A percentile compares a stretch with the other conserved stretches of the same genome.
Conservation (phyloP, 2,888 invertebrate species). For the Acanthococcus lagerstroemiae region DNA sequence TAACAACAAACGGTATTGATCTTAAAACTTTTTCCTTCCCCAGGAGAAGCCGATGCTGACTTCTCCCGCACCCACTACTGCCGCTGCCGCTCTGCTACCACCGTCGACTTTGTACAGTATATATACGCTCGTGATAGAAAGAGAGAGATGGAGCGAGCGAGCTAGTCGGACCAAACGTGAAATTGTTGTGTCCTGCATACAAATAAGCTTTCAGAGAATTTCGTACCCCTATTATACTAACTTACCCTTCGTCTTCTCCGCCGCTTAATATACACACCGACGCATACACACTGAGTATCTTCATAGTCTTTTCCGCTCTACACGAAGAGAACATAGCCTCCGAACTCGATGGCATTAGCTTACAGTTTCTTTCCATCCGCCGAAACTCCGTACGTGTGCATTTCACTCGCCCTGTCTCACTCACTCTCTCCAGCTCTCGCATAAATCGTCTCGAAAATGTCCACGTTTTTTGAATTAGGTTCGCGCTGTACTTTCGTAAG, state of each 20-base stretch:
- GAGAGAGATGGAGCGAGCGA: background rate
- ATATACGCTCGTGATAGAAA: too few relatives aligned
- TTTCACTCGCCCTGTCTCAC: constrained; percentile 6
- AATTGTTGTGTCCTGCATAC: constrained; percentile 39
- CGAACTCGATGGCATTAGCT: constrained; percentile 13
- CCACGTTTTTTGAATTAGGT: constrained; percentile 22
- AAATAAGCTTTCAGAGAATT: constrained; percentile 38
- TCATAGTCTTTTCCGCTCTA: constrained; percentile 11
- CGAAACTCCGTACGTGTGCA: constrained; percentile 13
- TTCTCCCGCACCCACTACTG: background rate
- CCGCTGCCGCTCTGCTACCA: background rate
- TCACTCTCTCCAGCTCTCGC: background rate
- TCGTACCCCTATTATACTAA: background rate
- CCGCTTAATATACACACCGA: background rate
- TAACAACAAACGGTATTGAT: constrained; percentile 26
- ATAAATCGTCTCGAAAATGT: constrained; percentile 19
- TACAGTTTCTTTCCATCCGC: constrained; percentile 4
- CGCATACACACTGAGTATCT: constrained; percentile 3
- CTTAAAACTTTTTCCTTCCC: constrained; percentile 22
- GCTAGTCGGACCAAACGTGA: constrained; percentile 36
- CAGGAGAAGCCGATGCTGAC: background rate
- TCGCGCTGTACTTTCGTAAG: background rate
- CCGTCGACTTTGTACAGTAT: too few relatives aligned
- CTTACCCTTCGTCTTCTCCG: background rate
- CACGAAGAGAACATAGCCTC: background rate